Conservation (phyloP, 2,888 invertebrate species). For the Epirrhoe tristata region DNA sequence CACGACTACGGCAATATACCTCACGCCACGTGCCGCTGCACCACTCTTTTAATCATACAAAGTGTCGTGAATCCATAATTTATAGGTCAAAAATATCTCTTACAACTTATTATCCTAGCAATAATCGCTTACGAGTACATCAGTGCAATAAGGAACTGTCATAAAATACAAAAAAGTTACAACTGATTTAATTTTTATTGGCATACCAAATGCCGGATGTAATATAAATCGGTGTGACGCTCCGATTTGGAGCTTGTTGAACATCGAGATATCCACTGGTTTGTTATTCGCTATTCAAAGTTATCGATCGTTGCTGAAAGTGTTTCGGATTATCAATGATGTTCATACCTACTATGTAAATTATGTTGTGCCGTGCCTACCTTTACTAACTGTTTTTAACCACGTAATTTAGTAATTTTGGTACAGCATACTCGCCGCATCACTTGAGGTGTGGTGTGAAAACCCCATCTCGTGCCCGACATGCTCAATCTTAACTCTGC, state of each 20-base stretch:
- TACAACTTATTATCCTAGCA: no score
- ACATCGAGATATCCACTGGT: neutral
- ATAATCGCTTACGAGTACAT: no score
- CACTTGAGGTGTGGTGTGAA: constrained; percentile 21
- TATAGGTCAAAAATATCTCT: neutral
- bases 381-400: no score
- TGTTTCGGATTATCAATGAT: no score
- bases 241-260: neutral
- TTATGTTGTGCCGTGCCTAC: no score
- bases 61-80: neutral
- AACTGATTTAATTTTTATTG: neutral
- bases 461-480: constrained; percentile 3
- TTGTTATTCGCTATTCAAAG: neutral
- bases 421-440: neutral
- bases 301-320: no score
- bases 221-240: neutral
- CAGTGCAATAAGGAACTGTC: neutral
- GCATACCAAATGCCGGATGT: neutral
- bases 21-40: neutral
- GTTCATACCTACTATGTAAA: no score
- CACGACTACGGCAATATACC: constrained; percentile 14
- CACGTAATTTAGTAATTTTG: no score
- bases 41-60: neutral
- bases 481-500: constrained; percentile 16
- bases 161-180: neutral